These are phyloP conservation scores for Odontocerum albicorne DNA, from an alignment of 2,888 invertebrate genomes.

Conservation along the genomic window DNA sequence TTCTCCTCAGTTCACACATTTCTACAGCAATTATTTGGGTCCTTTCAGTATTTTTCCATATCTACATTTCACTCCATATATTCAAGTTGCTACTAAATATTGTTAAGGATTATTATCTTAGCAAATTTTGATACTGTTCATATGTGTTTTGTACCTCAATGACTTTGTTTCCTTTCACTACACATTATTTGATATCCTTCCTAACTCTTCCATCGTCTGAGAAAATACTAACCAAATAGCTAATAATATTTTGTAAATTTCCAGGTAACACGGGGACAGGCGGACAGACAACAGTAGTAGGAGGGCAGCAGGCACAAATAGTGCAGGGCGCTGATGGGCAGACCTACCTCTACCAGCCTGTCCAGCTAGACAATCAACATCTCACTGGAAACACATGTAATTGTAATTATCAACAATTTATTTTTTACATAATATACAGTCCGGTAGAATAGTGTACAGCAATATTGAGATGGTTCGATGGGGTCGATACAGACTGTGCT, in stretches of 20 bases:
- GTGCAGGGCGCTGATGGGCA: constrained; percentile 93
- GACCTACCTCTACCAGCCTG: constrained; percentile 86
- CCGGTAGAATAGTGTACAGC: no score
- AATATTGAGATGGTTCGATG: no score
- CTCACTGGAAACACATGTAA: constrained; percentile 43
- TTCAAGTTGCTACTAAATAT: no score
- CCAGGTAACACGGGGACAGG: constrained; percentile 1
- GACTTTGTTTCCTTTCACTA: no score
- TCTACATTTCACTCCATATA: not conserved
- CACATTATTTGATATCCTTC: no score
- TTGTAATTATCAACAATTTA: not conserved
- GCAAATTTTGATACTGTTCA: not conserved
- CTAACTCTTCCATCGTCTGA: no score
- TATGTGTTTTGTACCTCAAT: no score
- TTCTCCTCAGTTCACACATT: not conserved
- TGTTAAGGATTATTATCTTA: not conserved
- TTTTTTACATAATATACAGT: no score
- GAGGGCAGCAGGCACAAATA: constrained; percentile 73
- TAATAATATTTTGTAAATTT: not conserved
- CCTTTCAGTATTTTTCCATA: no score
- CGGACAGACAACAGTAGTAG: constrained; percentile 10
- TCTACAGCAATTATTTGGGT: no score
- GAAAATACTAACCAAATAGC: no score
- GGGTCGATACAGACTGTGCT: no score
- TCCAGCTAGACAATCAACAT: constrained; percentile 42